phyloP scores from a whole-genome alignment of 2,797 vertebrate species.

The Babyrousa celebensis region DNA sequence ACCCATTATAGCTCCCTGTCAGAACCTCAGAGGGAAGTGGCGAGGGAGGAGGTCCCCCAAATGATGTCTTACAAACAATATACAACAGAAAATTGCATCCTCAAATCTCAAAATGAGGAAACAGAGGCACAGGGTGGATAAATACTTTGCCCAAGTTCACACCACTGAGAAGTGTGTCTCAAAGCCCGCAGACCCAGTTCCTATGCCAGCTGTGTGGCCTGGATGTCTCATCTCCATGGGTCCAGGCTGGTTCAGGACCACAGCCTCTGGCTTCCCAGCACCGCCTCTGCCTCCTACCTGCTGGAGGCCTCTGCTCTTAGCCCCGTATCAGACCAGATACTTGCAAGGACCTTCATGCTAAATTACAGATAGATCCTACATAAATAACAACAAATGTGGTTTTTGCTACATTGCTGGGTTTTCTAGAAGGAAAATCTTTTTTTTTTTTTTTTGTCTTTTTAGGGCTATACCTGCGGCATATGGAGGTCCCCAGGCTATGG shows the following conservation, averaged over 20 bases:
- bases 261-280: neutral
- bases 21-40: neutral
- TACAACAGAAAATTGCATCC: neutral
- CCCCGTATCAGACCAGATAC: neutral
- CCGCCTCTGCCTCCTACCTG: neutral
- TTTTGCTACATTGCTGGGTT: neutral
- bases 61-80: neutral
- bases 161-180: neutral
- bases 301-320: neutral
- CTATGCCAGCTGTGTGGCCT: neutral
- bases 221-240: neutral
- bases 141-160: neutral
- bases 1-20: neutral
- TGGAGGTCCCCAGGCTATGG: no score
- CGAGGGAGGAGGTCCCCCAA: no score
- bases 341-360: neutral
- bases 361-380: neutral
- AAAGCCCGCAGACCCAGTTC: neutral
- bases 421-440: neutral
- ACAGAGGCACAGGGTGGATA: neutral
- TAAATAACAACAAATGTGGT: neutral
- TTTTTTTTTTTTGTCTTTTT: no score
- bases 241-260: neutral
- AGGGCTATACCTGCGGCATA: no score
- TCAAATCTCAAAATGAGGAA: slow-evolving; percentile 50